Percentiles rank a stretch among this genome's conserved stretches.
Evolutionary conservation across 2,797 vertebrate species (phyloP).

Genomic region (Salmo trutta): DNA sequence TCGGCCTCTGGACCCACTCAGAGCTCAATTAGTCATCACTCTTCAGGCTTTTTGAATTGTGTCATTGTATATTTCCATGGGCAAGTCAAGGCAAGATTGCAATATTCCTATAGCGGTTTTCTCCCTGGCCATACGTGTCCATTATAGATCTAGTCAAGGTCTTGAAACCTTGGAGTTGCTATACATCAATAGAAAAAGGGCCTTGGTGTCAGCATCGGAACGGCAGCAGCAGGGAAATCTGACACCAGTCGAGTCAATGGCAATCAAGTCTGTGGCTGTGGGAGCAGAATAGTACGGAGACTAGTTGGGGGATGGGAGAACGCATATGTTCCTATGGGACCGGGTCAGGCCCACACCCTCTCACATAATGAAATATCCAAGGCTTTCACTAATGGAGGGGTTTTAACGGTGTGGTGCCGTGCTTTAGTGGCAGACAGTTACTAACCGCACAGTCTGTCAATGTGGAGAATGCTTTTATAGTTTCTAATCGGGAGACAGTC

Average conservation of each 20-base stretch:
- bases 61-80: neutral
- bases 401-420: conserved; percentile 27
- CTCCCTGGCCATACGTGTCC: conserved; percentile 18
- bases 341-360: conserved; percentile 35
- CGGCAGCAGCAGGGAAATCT: conserved; percentile 61
- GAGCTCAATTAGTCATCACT: neutral
- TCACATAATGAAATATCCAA: conserved; percentile 67
- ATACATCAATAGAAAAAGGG: conserved; percentile 60
- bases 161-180: conserved; percentile 50
- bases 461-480: conserved; percentile 22
- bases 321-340: conserved; percentile 13
- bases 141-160: conserved; percentile 47
- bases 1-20: neutral
- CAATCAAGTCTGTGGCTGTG: conserved; percentile 36
- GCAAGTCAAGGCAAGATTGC: neutral
- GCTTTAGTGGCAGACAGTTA: conserved; percentile 36
- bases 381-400: conserved; percentile 62
- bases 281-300: conserved; percentile 20
- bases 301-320: neutral
- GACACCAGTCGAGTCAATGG: conserved; percentile 63
- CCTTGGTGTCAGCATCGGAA: conserved; percentile 53
- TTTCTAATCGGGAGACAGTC: conserved; percentile 18
- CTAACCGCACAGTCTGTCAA: conserved; percentile 32
- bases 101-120: neutral
- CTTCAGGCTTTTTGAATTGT: neutral